Evolutionary conservation across 2,113 vertebrate species (phyloP).

Genomic region (Melierax canorus): DNA sequence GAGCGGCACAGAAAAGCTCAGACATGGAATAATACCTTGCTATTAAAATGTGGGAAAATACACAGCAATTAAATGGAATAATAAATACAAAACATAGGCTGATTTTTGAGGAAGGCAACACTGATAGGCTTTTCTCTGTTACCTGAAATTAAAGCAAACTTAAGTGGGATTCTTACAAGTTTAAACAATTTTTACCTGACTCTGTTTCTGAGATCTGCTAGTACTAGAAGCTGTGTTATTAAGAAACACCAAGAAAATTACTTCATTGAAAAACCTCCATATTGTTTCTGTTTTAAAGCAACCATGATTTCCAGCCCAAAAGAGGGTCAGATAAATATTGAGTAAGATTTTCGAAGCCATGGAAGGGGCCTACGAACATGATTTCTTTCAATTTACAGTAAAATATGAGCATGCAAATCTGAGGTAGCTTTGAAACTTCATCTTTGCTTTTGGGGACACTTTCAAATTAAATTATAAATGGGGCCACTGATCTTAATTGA

Average conservation of each 20-base stretch:
- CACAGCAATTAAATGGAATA: background rate
- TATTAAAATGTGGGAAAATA: background rate
- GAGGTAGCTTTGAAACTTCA: background rate
- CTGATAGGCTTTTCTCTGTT: background rate
- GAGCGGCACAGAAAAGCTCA: constrained; percentile 6
- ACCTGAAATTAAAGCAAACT: background rate
- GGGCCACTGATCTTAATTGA: background rate
- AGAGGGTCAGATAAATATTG: background rate
- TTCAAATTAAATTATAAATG: background rate
- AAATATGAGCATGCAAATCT: background rate
- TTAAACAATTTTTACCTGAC: background rate
- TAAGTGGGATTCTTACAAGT: background rate
- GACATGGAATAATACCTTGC: background rate
- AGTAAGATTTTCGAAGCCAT: background rate
- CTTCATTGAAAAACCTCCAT: background rate
- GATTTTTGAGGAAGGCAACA: background rate
- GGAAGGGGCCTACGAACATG: background rate
- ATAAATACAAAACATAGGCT: background rate
- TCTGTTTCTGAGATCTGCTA: background rate
- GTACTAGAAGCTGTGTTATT: background rate
- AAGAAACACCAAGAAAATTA: background rate
- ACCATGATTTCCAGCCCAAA: background rate
- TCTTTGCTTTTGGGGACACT: background rate
- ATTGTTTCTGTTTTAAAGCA: background rate
- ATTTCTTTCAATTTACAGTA: background rate